Base-by-base conservation (phyloP, 2,888 invertebrate genomes). In the Pseudanteris insignis region DNA sequence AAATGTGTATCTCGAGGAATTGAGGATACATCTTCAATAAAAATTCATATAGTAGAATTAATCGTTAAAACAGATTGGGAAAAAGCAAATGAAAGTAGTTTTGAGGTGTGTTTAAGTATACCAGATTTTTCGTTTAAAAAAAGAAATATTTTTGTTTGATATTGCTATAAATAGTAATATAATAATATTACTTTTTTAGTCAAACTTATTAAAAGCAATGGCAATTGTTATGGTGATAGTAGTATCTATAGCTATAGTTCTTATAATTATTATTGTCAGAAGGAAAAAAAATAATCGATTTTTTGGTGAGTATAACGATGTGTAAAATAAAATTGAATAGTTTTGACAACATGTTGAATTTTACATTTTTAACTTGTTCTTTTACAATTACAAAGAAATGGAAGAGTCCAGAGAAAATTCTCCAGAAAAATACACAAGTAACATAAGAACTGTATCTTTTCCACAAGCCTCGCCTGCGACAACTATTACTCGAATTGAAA, bases 1-100 rank as follows among this genome's bases (percentile, higher is more conserved):
- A 85, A 84, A 70, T 89, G 88, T 69, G 76, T 88, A 50, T 87
- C 88, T 2, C 84, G 82, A 71, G 84, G 85, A 36, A 72, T 88
- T 34, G 80, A 81, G 67, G 82, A 84, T 36, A 78, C 81, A 44
- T 73, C 79, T 24, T 81, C 83, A 2, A 79, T 84, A 12, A 83
- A 84, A 50, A 82, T 86, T 14, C 83, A 85, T 29, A 81, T 84
- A 55, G 84, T 87, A 14, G 84, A 87, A 70, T 83, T 88, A 79
- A 79, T 87, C 34, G 87, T 88, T 0, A 83, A 81, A 60, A 83
- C 82, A 54, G 80, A 81, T 58, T 79, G 80, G 79, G 78, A 81
- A 58, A 73, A 76, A 9, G 67, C 71, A 9, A 74, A 69, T 65
- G 81, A 80, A 62, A 77, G 75, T 59, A 77, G 79, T 58, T 76